Evolutionary conservation across 2,797 vertebrate species (phyloP).

Genomic region (Centropyge bicolor): DNA sequence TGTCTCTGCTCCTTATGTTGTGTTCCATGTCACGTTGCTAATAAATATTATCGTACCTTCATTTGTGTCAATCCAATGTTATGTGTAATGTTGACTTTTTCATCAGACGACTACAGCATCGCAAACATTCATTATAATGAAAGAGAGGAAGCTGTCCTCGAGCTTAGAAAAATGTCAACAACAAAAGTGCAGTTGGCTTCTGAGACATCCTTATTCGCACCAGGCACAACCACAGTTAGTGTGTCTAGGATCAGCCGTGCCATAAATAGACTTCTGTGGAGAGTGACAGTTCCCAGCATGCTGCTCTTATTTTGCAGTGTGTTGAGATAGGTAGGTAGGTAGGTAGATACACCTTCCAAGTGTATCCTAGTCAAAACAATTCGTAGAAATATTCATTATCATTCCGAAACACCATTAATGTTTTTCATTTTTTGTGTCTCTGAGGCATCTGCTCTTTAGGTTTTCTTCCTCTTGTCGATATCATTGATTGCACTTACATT

Average conservation of each 20-base stretch:
- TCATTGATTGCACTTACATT: slow-evolving; percentile 9
- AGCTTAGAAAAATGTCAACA: slow-evolving; percentile 22
- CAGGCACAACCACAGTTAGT: neutral
- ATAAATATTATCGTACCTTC: neutral
- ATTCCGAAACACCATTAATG: neutral
- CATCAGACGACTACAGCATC: neutral
- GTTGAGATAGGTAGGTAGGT: too few species aligned
- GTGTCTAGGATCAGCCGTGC: slow-evolving; percentile 23
- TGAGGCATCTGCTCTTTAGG: neutral
- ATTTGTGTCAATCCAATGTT: neutral
- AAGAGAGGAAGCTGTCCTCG: neutral
- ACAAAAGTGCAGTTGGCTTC: neutral
- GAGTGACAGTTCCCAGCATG: slow-evolving; percentile 51
- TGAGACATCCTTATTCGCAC: neutral
- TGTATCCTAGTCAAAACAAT: neutral
- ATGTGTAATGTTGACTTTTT: neutral
- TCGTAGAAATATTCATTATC: neutral
- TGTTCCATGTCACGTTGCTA: neutral
- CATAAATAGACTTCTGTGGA: slow-evolving; percentile 40
- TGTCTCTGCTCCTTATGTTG: neutral
- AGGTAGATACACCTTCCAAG: too few species aligned
- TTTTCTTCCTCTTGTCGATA: slow-evolving; percentile 19
- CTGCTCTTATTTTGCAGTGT: slow-evolving; percentile 46
- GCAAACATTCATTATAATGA: neutral
- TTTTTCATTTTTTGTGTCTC: slow-evolving; percentile 8